Evolutionary conservation across 2,797 vertebrate genomes (phyloP).

Genomic region (Sebastes elongatus): DNA sequence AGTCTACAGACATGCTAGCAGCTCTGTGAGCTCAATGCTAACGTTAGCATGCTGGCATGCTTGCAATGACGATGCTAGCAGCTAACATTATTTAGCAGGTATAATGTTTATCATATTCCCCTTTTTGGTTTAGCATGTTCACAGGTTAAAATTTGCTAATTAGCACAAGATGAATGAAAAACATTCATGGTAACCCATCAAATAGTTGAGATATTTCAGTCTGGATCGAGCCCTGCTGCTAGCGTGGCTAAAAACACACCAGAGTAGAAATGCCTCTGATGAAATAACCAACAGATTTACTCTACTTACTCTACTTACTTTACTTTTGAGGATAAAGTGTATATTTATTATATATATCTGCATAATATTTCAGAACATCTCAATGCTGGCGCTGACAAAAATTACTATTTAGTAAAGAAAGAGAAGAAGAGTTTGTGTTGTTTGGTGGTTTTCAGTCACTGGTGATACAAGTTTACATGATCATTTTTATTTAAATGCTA

Average conservation of each 20-base stretch:
- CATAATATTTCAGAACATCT: background rate
- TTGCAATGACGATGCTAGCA: background rate
- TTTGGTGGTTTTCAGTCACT: background rate
- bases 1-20: background rate
- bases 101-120: background rate
- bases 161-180: background rate
- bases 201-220: background rate
- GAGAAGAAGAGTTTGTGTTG: background rate
- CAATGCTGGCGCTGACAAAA: background rate
- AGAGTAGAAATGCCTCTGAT: background rate
- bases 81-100: background rate
- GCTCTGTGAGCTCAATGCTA: background rate
- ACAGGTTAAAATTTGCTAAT: background rate
- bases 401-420: background rate
- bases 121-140: background rate
- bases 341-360: too few species aligned
- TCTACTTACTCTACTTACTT: background rate
- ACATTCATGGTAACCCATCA: background rate
- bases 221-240: background rate
- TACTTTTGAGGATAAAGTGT: background rate
- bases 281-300: background rate
- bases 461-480: constrained; percentile 11
- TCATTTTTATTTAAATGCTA: constrained; percentile 66
- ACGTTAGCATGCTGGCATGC: background rate
- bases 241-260: background rate